A percentile compares a stretch with the other conserved stretches of the same genome.
Conservation (phyloP, 2,888 invertebrate species). For the Spodoptera picta region DNA sequence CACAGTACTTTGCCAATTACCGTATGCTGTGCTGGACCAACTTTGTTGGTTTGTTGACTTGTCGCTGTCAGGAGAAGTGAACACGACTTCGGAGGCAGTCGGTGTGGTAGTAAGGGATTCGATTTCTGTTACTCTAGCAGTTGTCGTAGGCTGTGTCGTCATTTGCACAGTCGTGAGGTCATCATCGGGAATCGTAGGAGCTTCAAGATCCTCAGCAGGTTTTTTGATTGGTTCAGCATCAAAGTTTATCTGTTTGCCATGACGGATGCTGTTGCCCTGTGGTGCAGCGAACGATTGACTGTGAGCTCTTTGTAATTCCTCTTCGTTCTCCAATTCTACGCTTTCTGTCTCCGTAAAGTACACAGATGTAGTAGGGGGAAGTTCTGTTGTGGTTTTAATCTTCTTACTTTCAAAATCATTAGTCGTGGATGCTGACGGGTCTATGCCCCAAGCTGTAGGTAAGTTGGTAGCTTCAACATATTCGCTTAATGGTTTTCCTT, state of each 20-base stretch:
- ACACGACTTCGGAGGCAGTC: constrained; percentile 66
- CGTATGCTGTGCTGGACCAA: constrained; percentile 78
- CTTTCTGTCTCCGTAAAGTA: constrained; percentile 81
- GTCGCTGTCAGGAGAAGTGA: constrained; percentile 79
- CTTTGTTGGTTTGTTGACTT: constrained; percentile 82
- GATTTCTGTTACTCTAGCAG: constrained; percentile 66
- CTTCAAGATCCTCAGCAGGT: constrained; percentile 82
- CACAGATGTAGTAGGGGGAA: constrained; percentile 74
- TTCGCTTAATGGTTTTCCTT: constrained; percentile 83
- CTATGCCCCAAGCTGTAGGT: constrained; percentile 83
- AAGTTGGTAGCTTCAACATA: constrained; percentile 82
- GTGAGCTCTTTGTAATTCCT: constrained; percentile 91
- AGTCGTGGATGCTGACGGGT: constrained; percentile 72
- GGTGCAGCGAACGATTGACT: constrained; percentile 91
- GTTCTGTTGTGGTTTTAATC: constrained; percentile 68
- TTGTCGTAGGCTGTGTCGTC: constrained; percentile 70
- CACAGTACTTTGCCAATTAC: constrained; percentile 91
- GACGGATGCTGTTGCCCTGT: constrained; percentile 82
- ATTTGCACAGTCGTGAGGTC: constrained; percentile 72
- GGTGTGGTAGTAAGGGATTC: constrained; percentile 73
- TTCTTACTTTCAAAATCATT: constrained; percentile 81
- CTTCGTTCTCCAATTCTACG: constrained; percentile 87
- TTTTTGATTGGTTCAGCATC: constrained; percentile 69
- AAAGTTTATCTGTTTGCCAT: constrained; percentile 78
- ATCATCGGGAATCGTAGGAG: constrained; percentile 73